Evolutionary conservation across 2,113 vertebrate genomes (phyloP), one percentile per base, ranked within the genome.

Genomic region (Grantiella picta): DNA sequence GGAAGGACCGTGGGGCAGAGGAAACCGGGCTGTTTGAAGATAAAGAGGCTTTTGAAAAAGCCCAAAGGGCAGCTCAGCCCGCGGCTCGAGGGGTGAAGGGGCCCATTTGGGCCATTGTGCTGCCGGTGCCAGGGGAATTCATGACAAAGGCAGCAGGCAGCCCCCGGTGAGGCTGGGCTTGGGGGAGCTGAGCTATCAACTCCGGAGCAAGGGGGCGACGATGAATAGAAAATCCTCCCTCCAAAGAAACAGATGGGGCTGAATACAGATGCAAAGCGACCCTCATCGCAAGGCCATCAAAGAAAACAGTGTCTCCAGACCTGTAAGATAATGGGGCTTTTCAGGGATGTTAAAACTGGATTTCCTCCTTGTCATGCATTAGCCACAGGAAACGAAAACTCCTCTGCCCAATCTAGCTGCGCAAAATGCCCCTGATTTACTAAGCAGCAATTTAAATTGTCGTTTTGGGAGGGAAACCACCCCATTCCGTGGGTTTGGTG

Each of bases 241-340:
- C 23, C 4, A 4, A 27, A 80, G 84, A 40, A 54, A 24, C 63
- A 38, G 78, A 92, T 63, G 90, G 79, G 33, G 4, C 35, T 77
- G 79, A 69, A 94, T 88, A 31, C 54, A 90, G 71, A 91, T 90
- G 94, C 76, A 94, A 97, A 95, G 68, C 87, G 65, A 72, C 53
- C 42, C 73, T 35, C 66, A 24, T 42, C 45, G 6, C 8, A 12
- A 44, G 47, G 64, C 91, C 80, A 22, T 83, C 75, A 44, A 38
- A 36, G 70, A 38, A 93, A 24, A 4, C 66, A 0, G 27, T 2
- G 38, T 40, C 66, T n/a, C 27, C 85, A 88, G 82, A 52, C 52
- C 15, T 47, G 2, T 2, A 9, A 24, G 31, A 76, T 65, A 91
- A 95, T 53, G 5, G 81, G 29, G 66, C 63, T 81, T 54, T 20